A percentile compares a stretch with the other conserved stretches of the same genome.
phyloP scores from a whole-genome alignment of 2,113 vertebrate genomes.

The Asarcornis scutulata region DNA sequence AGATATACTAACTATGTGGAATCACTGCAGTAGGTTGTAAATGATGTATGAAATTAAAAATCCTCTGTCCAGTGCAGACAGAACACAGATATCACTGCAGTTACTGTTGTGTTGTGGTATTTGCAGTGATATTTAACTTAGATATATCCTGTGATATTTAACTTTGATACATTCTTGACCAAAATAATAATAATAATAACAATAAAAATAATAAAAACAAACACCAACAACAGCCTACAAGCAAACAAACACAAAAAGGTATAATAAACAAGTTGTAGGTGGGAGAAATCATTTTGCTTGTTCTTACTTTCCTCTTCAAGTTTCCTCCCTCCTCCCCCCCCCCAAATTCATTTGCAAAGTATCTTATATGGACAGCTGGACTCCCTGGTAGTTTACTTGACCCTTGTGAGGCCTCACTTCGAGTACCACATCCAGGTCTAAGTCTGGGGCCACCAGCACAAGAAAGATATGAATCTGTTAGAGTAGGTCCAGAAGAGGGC shows the following conservation, averaged over 20 bases:
- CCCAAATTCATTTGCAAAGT: background rate
- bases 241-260: too few species aligned
- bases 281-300: background rate
- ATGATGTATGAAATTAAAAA: conserved; percentile 58
- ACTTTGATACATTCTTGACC: background rate
- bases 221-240: background rate
- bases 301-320: background rate
- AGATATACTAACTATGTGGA: background rate
- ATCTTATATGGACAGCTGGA: background rate
- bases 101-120: background rate
- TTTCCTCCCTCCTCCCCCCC: background rate
- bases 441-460: too few species aligned
- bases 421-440: too few species aligned
- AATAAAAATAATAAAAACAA: background rate
- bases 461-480: too few species aligned
- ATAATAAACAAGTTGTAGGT: background rate
- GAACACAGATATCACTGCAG: background rate
- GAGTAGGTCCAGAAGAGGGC: too few species aligned
- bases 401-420: too few species aligned
- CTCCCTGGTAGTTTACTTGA: background rate
- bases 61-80: background rate
- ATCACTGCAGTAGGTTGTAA: background rate
- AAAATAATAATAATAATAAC: background rate
- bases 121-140: conserved; percentile 16
- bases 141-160: background rate